A percentile compares a stretch with the other conserved stretches of the same genome.
These are phyloP conservation scores for Pica pica DNA, from an alignment of 2,113 vertebrate species.

Conservation along the genomic window DNA sequence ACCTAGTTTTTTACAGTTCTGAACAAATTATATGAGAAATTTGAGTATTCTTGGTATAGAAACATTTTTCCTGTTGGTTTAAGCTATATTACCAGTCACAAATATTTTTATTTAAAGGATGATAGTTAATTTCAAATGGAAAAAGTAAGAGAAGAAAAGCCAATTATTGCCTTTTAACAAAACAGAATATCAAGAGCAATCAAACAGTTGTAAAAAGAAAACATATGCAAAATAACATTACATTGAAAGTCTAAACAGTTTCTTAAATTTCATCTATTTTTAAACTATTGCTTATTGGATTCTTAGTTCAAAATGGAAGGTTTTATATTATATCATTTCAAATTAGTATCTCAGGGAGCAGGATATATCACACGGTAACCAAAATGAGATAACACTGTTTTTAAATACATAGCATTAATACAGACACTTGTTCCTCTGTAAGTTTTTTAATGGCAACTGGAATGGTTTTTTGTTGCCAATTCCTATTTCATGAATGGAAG, in stretches of 20 bases:
- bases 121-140: background rate
- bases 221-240: background rate
- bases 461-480: background rate
- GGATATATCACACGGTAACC: background rate
- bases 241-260: background rate
- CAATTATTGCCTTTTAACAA: background rate
- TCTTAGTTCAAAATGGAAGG: background rate
- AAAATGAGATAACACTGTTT: background rate
- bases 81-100: background rate
- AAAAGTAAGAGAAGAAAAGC: background rate
- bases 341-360: background rate
- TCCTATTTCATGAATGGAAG: background rate
- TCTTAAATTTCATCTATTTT: background rate
- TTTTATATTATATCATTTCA: background rate
- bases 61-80: background rate
- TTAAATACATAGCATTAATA: background rate
- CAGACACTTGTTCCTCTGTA: background rate
- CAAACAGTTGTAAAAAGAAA: background rate
- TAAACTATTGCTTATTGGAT: background rate
- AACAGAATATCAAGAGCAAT: background rate
- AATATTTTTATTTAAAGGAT: background rate
- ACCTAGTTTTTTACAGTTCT: background rate
- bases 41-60: background rate
- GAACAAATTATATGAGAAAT: background rate
- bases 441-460: background rate